A percentile compares a stretch with the other conserved stretches of the same genome.
phyloP scores from a whole-genome alignment of 2,888 invertebrate species.

The Drosophila pseudotakahashii region DNA sequence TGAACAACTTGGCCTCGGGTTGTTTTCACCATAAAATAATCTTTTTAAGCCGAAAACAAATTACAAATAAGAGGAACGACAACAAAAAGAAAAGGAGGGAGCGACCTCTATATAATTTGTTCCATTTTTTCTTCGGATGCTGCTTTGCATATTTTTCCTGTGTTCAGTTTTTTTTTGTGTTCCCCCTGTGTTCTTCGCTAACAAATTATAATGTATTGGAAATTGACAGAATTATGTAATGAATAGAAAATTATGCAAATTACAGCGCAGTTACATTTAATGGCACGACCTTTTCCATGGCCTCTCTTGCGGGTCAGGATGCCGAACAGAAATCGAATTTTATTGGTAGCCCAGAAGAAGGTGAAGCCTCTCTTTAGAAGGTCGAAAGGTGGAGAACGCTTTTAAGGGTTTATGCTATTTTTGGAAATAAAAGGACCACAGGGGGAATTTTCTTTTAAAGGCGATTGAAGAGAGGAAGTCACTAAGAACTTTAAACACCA shows the following conservation, averaged over 20 bases:
- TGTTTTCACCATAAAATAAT: constrained; percentile 80
- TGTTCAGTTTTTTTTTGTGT: no score
- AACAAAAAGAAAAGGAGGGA: constrained; percentile 12
- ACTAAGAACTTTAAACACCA: no score
- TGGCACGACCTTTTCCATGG: constrained; percentile 70
- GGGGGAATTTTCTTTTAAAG: neutral
- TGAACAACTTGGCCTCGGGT: constrained; percentile 65
- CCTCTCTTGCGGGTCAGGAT: constrained; percentile 26
- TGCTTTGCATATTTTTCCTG: constrained; percentile 44
- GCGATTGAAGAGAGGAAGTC: neutral
- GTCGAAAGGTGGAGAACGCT: neutral
- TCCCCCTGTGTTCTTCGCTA: constrained; percentile 38
- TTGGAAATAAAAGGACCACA: constrained; percentile 7
- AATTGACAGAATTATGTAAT: constrained; percentile 84
- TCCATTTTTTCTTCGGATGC: constrained; percentile 34
- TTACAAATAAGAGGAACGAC: constrained; percentile 43
- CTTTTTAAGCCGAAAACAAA: constrained; percentile 76
- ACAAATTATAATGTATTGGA: constrained; percentile 82
- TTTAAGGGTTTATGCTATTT: constrained; percentile 8
- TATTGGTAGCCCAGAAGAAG: constrained; percentile 44
- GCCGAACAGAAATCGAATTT: constrained; percentile 44
- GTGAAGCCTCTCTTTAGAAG: constrained; percentile 5
- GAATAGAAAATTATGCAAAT: constrained; percentile 84
- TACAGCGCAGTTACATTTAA: constrained; percentile 83
- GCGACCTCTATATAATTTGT: constrained; percentile 33